Evolutionary conservation across 1,140 invertebrate species (phyloP).

Genomic region (Campoletis sonorensis): DNA sequence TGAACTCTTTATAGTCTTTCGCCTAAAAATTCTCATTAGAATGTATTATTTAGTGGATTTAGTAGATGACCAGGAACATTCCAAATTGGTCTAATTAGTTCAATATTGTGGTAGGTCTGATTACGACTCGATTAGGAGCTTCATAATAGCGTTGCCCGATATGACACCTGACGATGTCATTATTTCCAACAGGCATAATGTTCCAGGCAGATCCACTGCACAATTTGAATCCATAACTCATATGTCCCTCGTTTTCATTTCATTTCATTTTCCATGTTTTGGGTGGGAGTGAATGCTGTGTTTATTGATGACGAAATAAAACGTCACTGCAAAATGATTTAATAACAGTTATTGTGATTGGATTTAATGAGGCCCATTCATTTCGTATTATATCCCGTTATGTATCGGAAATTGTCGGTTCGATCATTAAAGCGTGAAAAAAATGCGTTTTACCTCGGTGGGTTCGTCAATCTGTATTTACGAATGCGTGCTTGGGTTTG

Average conservation of each 20-base stretch:
- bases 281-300: not conserved
- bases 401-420: constrained; percentile 37
- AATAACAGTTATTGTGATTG: not conserved
- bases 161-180: too few relatives aligned
- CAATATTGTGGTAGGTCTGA: too few relatives aligned
- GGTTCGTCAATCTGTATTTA: constrained; percentile 31
- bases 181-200: too few relatives aligned
- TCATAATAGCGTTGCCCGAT: too few relatives aligned
- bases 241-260: not conserved
- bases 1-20: too few relatives aligned
- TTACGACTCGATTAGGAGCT: too few relatives aligned
- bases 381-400: constrained; percentile 31
- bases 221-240: too few relatives aligned
- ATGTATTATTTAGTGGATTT: too few relatives aligned
- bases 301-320: constrained; percentile 13
- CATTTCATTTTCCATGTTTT: not conserved
- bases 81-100: too few relatives aligned
- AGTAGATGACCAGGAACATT: too few relatives aligned
- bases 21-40: too few relatives aligned
- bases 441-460: not conserved
- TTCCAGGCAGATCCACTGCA: too few relatives aligned
- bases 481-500: not conserved
- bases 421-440: constrained; percentile 40
- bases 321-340: not conserved
- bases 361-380: constrained; percentile 14